Base-by-base conservation (phyloP, 64 coral and sea anemone species). In the Cladopsammia gracilis region DNA sequence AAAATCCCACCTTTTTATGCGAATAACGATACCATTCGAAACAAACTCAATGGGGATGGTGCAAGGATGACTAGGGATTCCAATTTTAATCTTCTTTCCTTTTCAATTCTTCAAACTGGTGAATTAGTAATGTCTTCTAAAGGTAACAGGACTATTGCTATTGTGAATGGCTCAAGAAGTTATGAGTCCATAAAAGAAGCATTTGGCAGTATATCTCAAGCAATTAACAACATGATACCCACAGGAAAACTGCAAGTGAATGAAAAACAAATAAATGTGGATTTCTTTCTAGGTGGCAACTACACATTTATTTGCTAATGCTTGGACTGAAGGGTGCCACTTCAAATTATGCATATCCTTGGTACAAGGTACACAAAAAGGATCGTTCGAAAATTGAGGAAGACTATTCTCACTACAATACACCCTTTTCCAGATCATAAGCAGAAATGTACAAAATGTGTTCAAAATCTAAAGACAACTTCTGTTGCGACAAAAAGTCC, bases 111-210 rank as follows among this genome's bases (percentile, higher is more conserved):
- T 45, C 64, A 86, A 86, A 86, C 58, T 15, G 83, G 62, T 62
- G 62, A 46, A 49, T 26, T 19, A 3, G 86, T 75, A 13, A 88
- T 88, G 86, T 73, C 86, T 74, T 45, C 70, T 15, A 75, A 88
- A 71, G 22, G 86, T 25, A 88, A 88, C 22, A 88, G 68, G 75
- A 88, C 67, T 42, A 45, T 75, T 71, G 85, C 67, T 5, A 84
- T 84, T 34, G 80, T 84, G 10, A 84, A 84, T 62, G 79, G 57
- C n/a, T 42, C 79, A 3, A 57, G 62, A 48, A 64, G 79, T 64
- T 83, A 83, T 52, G 44, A 76, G 73, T 54, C 77, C 3, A 51
- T 79, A 20, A 51, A 79, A 57, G 77, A 79, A 56, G 24, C 77
- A 79, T 79, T 79, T 79, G 57, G 57, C 10, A 25, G 48, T 54